These are phyloP conservation scores for Xiphorhynchus elegans DNA, from an alignment of 2,113 vertebrate species.

Conservation along the genomic window DNA sequence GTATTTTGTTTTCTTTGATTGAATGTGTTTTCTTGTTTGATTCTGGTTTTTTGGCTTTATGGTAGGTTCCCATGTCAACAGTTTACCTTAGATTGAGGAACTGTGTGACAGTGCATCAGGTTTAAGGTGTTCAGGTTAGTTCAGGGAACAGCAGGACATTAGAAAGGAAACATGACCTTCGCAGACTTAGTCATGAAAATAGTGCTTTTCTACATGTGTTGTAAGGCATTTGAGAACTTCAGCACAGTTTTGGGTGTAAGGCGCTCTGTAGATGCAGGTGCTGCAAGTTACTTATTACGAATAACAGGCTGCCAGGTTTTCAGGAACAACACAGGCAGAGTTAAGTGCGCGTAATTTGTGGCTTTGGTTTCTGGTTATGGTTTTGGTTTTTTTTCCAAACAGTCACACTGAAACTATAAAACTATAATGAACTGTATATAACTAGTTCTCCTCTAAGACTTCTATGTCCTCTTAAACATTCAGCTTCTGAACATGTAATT, in stretches of 20 bases:
- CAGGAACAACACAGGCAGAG: background rate
- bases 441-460: background rate
- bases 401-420: background rate
- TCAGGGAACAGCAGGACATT: background rate
- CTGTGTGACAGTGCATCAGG: background rate
- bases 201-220: background rate
- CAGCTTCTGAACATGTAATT: background rate
- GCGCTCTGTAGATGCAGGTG: background rate
- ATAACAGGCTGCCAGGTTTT: background rate
- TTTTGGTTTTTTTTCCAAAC: background rate
- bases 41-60: background rate
- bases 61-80: background rate
- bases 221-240: background rate
- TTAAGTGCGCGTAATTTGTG: background rate
- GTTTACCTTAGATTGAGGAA: background rate
- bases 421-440: background rate
- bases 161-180: background rate
- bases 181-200: background rate
- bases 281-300: background rate
- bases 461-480: background rate
- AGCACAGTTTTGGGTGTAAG: background rate
- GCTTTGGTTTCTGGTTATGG: background rate
- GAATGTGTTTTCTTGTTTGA: background rate
- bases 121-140: background rate
- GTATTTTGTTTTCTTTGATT: background rate